Evolutionary conservation across 2,888 invertebrate genomes (phyloP).

Genomic region (Calephelis perditalis): DNA sequence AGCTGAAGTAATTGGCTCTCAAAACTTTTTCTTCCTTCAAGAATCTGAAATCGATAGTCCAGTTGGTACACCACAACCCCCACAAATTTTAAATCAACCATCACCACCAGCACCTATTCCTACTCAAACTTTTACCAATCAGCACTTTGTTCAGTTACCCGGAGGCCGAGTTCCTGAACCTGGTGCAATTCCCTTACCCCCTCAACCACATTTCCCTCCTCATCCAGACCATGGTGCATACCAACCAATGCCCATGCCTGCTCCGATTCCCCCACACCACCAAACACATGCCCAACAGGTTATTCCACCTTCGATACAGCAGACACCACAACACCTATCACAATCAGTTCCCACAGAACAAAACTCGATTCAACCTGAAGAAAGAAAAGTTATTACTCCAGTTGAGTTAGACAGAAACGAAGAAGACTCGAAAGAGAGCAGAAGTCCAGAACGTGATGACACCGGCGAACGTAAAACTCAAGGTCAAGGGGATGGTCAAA

Average conservation of each 20-base stretch:
- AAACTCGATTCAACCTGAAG: slow-evolving; percentile 33
- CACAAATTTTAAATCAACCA: slow-evolving; percentile 58
- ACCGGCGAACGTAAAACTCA: slow-evolving; percentile 52
- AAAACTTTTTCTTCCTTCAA: slow-evolving; percentile 90
- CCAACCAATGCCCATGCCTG: slow-evolving; percentile 43
- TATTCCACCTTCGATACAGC: slow-evolving; percentile 34
- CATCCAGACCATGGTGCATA: slow-evolving; percentile 76
- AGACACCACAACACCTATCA: slow-evolving; percentile 30
- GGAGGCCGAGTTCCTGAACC: slow-evolving; percentile 69
- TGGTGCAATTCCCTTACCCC: slow-evolving; percentile 77
- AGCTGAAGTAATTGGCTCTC: slow-evolving; percentile 86
- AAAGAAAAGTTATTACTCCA: slow-evolving; percentile 38
- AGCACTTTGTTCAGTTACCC: slow-evolving; percentile 80
- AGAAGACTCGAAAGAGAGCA: slow-evolving; percentile 52
- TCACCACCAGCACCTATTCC: slow-evolving; percentile 78
- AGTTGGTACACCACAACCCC: slow-evolving; percentile 75
- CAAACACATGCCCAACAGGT: slow-evolving; percentile 27
- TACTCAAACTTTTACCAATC: slow-evolving; percentile 91
- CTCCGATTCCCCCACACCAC: slow-evolving; percentile 21
- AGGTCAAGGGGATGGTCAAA: slow-evolving; percentile 65
- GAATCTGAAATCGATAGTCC: slow-evolving; percentile 93
- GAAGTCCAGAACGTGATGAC: slow-evolving; percentile 58
- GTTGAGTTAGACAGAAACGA: slow-evolving; percentile 42
- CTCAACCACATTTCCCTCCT: slow-evolving; percentile 73
- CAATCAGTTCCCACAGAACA: slow-evolving; percentile 33